Conservation (phyloP, 2,888 invertebrate genomes). For the Omphaloscelis lunosa region DNA sequence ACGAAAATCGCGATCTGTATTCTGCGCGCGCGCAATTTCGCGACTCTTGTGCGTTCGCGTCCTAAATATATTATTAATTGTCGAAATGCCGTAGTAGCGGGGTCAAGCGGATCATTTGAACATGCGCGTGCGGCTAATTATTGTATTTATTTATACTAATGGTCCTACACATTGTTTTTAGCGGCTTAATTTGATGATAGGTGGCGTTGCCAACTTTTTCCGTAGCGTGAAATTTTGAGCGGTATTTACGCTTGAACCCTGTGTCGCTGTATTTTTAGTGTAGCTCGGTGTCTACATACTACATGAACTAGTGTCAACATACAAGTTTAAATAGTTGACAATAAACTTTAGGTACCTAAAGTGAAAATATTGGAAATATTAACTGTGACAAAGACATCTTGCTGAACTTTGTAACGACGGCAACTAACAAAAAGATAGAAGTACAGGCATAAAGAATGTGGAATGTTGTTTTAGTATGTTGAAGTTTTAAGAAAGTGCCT, state of each 20-base stretch:
- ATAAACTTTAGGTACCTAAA: not conserved
- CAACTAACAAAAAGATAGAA: not conserved
- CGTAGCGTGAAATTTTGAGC: slow-evolving; percentile 1
- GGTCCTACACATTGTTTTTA: slow-evolving; percentile 36
- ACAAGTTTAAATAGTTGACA: not conserved
- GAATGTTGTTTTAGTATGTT: not conserved
- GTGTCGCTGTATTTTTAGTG: not conserved
- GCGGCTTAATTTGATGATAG: slow-evolving; percentile 28
- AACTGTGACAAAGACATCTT: not conserved
- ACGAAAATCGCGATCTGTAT: slow-evolving; percentile 59
- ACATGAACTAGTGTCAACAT: not conserved
- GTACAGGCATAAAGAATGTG: not conserved
- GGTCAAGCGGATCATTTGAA: slow-evolving; percentile 66
- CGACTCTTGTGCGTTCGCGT: slow-evolving; percentile 71
- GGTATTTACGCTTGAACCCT: not conserved
- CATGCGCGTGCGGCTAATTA: slow-evolving; percentile 49
- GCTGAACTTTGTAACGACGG: not conserved
- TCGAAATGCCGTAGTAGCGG: slow-evolving; percentile 66
- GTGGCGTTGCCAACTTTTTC: slow-evolving; percentile 30
- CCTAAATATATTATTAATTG: slow-evolving; percentile 75
- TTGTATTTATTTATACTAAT: slow-evolving; percentile 46
- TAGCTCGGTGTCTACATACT: not conserved
- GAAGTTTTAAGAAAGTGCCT: not conserved
- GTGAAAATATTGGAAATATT: not conserved
- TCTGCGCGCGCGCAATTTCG: slow-evolving; percentile 65